Evolutionary conservation across 2,888 invertebrate genomes (phyloP).

Genomic region (Eucera pruinosa): DNA sequence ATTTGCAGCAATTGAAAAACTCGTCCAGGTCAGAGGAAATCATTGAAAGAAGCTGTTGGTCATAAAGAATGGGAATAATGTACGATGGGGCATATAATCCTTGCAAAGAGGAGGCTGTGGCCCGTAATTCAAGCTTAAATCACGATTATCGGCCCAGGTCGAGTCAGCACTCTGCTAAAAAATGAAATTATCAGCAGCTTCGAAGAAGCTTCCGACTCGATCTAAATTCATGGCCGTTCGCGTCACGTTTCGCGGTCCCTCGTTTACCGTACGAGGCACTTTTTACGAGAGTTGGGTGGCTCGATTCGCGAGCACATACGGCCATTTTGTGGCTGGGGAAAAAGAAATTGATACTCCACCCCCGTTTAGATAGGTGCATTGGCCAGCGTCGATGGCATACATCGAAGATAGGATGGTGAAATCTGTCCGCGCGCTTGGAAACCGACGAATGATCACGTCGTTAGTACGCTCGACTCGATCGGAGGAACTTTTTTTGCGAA

Average conservation of each 20-base stretch:
- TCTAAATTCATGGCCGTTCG: constrained; percentile 48
- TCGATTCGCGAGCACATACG: constrained; percentile 14
- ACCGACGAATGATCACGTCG: constrained; percentile 49
- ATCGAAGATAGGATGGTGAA: constrained; percentile 23
- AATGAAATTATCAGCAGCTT: constrained; percentile 52
- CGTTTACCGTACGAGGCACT: constrained; percentile 30
- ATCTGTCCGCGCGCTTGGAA: constrained; percentile 23
- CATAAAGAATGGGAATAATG: constrained; percentile 17
- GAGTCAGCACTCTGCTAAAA: constrained; percentile 32
- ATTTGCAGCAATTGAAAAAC: no score
- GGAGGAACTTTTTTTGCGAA: constrained; percentile 12
- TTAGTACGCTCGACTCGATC: constrained; percentile 31
- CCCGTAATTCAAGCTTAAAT: constrained; percentile 22
- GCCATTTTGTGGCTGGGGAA: constrained; percentile 1
- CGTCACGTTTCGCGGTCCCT: constrained; percentile 44
- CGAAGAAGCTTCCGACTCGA: constrained; percentile 4
- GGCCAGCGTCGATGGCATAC: neutral
- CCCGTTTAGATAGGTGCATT: neutral
- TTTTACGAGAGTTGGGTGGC: neutral
- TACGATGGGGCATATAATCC: neutral
- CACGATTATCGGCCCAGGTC: constrained; percentile 29
- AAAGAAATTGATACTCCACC: constrained; percentile 36
- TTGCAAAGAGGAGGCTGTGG: no score
- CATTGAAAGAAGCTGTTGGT: neutral
- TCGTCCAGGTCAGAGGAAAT: no score